Conservation (phyloP, 1,140 invertebrate species). For the Pseudobourletiella spinata region DNA sequence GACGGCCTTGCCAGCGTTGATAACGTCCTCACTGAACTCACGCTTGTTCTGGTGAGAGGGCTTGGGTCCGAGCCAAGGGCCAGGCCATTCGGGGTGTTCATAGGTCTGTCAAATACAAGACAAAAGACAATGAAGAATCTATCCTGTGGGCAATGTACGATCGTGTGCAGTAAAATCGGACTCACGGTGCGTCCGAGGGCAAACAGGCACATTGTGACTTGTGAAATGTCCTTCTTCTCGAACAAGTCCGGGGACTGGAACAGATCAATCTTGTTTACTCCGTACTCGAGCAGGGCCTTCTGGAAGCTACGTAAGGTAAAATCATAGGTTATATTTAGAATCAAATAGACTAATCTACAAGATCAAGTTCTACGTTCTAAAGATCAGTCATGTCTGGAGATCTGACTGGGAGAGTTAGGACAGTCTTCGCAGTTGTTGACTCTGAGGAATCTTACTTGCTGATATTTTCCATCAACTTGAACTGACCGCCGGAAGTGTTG, state of each 20-base stretch:
- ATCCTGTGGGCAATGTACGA: no score
- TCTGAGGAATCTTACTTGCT: constrained; percentile 73
- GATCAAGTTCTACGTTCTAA: no score
- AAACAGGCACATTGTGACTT: constrained; percentile 77
- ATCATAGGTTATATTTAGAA: no score
- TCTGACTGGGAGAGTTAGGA: no score
- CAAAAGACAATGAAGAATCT: no score
- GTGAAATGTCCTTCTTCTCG: constrained; percentile 84
- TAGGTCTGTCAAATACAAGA: constrained; percentile 57
- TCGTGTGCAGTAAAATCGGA: no score
- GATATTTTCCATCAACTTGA: constrained; percentile 95
- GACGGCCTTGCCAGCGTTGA: constrained; percentile 59
- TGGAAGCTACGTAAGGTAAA: constrained; percentile 61
- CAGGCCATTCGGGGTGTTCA: constrained; percentile 74
- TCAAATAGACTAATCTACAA: no score
- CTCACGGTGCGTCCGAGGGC: constrained; percentile 75
- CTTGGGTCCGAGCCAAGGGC: constrained; percentile 72
- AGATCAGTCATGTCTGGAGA: no score
- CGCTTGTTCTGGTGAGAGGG: constrained; percentile 76
- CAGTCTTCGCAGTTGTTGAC: no score
- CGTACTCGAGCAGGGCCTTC: constrained; percentile 73
- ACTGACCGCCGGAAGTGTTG: constrained; percentile 77
- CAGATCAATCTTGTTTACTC: constrained; percentile 77
- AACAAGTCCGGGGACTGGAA: constrained; percentile 92
- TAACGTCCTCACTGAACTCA: constrained; percentile 79